These are phyloP conservation scores for Varanus komodoensis DNA, from an alignment of 2,113 vertebrate species.

Conservation along the genomic window DNA sequence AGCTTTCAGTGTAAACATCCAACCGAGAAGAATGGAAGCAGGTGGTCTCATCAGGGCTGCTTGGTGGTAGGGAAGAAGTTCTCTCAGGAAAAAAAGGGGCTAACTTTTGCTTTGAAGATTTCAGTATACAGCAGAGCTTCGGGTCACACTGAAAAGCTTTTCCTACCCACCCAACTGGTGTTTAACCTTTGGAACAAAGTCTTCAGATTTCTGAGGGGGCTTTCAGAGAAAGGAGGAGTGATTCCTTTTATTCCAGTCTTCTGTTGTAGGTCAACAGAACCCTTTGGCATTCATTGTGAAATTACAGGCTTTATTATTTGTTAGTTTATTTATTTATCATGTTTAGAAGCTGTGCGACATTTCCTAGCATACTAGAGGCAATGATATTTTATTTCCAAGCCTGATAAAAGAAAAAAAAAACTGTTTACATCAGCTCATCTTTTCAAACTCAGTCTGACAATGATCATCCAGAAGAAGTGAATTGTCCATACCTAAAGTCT, in stretches of 20 bases:
- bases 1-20: neutral
- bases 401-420: constrained; percentile 37
- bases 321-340: constrained; percentile 18
- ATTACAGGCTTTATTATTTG: constrained; percentile 21
- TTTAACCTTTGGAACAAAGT: neutral
- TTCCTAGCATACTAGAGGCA: constrained; percentile 43
- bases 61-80: neutral
- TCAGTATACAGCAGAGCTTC: neutral
- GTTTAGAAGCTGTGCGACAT: constrained; percentile 32
- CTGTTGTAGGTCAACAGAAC: neutral
- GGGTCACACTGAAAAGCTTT: neutral
- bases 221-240: neutral
- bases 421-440: constrained; percentile 30
- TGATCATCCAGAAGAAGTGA: constrained; percentile 41
- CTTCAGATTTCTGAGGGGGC: neutral
- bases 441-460: constrained; percentile 57
- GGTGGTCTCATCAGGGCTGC: neutral
- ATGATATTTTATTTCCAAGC: constrained; percentile 7
- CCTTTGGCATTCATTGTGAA: constrained; percentile 32
- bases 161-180: neutral
- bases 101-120: constrained; percentile 8
- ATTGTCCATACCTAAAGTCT: constrained; percentile 33
- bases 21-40: neutral
- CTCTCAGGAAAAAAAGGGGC: neutral
- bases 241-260: constrained; percentile 20